Evolutionary conservation across 2,888 invertebrate species (phyloP), one percentile per base, ranked within the genome.

Genomic region (Empis stercorea): DNA sequence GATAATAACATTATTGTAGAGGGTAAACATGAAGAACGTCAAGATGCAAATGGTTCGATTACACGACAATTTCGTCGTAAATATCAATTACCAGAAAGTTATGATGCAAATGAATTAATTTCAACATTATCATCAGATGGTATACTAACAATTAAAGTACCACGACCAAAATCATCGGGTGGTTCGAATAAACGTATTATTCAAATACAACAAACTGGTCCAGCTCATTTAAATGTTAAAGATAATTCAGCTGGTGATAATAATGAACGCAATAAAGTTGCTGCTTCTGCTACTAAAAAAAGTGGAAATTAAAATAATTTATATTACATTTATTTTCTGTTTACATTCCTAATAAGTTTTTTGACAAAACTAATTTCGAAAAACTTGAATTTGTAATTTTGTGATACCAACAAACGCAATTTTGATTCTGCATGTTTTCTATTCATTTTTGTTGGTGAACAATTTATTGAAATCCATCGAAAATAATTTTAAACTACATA

Each of bases 11-110:
- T 84, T 36, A 65, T 81, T 16, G 76, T 81, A 27, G 82, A 84
- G 61, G 86, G 86, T 44, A 87, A 82, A 61, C 88, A 89, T 63
- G 87, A 87, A 60, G 88, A 89, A 64, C 85, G 82, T 56, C 80
- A 78, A 54, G 89, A 89, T 62, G 87, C 88, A 57, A 87, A 88
- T 56, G 86, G 85, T 10, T 83, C 67, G 65, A 78, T 91, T 45
- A 83, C 87, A n/a, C 76, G 78, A 30, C 79, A 81, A 55, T 69
- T 69, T 52, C 62, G 63, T 45, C 59, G 68, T 46, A 69, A 74
- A 48, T 77, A 76, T 54, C 59, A 72, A 46, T 58, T 76, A 48
- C 77, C 77, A 45, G 61, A 81, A 56, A 84, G 81, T 0, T 84
- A 83, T 48, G 83, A 88, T 49, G 74, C 84, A 7, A 79, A 79